A percentile compares a stretch with the other conserved stretches of the same genome.
phyloP scores from a whole-genome alignment of 2,113 vertebrate species.

The Riparia riparia region DNA sequence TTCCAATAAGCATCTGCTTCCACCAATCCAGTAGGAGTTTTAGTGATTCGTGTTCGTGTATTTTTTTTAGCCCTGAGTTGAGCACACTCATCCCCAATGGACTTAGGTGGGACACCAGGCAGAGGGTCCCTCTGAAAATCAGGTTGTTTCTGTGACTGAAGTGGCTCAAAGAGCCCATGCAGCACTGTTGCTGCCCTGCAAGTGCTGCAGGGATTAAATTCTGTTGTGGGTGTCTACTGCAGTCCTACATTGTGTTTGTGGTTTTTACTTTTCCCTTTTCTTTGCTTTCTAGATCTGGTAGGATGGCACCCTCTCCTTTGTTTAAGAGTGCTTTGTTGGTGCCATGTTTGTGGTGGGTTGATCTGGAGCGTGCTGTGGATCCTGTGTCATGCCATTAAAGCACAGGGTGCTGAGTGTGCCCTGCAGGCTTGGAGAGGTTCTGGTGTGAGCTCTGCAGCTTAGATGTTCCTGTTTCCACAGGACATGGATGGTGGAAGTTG shows the following conservation, averaged over 20 bases:
- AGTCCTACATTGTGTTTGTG: background rate
- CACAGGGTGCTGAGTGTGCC: background rate
- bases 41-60: background rate
- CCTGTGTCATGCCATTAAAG: background rate
- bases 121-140: background rate
- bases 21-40: background rate
- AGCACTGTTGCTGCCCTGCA: background rate
- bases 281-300: background rate
- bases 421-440: background rate
- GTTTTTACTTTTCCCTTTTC: background rate
- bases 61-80: background rate
- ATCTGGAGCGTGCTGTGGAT: accelerated
- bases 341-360: background rate
- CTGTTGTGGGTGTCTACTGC: background rate
- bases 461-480: background rate
- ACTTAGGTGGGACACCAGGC: background rate
- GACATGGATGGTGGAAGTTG: background rate
- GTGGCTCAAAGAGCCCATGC: background rate
- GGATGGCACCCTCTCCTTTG: background rate
- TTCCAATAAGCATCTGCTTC: background rate
- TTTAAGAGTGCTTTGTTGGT: background rate
- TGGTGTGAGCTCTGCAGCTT: background rate
- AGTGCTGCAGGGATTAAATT: background rate
- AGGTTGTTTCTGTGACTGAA: background rate
- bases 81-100: accelerated